phyloP scores from a whole-genome alignment of 2,113 vertebrate species.

The Onychorhynchus coronatus region DNA sequence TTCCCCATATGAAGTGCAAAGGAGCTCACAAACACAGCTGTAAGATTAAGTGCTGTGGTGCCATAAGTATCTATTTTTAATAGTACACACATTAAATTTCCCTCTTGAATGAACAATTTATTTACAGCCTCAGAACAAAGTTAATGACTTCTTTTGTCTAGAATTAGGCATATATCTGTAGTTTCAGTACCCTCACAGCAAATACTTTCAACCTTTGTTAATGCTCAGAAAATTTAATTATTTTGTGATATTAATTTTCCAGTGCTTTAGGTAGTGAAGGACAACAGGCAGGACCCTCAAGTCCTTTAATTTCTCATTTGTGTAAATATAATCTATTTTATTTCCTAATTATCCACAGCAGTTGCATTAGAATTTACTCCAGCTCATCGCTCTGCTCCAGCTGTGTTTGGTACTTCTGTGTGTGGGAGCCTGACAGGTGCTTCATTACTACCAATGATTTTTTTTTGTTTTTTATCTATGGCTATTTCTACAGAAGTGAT shows the following conservation, averaged over 20 bases:
- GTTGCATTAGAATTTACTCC: not conserved
- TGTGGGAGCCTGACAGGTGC: not conserved
- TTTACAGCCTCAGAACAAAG: not conserved
- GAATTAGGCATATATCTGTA: not conserved
- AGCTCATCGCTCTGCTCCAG: not conserved
- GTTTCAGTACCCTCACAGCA: not conserved
- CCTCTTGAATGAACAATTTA: not conserved
- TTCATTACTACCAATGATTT: not conserved
- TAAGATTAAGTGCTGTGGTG: not conserved
- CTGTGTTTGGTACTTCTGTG: not conserved
- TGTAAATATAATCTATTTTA: not conserved
- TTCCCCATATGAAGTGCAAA: not conserved
- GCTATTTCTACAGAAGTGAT: not conserved
- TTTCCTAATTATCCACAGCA: not conserved
- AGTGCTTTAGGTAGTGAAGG: not conserved
- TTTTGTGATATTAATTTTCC: not conserved
- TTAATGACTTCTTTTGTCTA: not conserved
- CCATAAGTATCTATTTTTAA: constrained; percentile 7
- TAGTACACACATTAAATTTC: not conserved
- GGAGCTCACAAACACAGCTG: not conserved
- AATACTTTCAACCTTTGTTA: not conserved
- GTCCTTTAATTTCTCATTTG: not conserved
- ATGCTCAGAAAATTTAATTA: not conserved
- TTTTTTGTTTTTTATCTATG: not conserved
- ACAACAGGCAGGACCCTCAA: not conserved